Conservation (phyloP, 2,113 vertebrate species). For the Oostethus manadensis region DNA sequence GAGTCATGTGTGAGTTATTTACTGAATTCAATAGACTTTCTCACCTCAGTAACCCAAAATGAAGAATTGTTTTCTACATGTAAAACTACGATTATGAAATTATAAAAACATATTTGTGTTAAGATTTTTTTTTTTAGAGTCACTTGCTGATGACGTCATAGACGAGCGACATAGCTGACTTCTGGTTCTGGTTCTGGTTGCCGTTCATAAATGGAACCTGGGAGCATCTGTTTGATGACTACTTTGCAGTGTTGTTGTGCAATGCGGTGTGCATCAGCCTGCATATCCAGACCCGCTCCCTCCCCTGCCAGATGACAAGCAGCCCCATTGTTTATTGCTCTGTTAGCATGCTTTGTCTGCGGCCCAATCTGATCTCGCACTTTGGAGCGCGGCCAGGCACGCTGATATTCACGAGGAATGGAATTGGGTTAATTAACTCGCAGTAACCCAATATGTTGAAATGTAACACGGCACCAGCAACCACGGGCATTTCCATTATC, state of each 20-base stretch:
- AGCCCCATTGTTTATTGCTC: slow-evolving; percentile 50
- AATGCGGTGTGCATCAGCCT: not conserved
- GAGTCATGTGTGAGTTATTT: no score
- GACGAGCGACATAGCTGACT: no score
- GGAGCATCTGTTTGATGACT: not conserved
- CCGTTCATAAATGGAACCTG: no score
- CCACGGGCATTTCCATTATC: slow-evolving; percentile 65
- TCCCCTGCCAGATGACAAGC: slow-evolving; percentile 41
- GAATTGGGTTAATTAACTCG: slow-evolving; percentile 68
- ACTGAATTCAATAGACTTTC: no score
- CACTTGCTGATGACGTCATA: no score
- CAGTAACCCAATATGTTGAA: slow-evolving; percentile 64
- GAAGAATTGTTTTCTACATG: no score
- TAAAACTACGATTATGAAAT: no score
- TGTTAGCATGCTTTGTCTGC: slow-evolving; percentile 40
- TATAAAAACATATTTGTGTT: no score
- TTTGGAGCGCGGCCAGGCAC: slow-evolving; percentile 58
- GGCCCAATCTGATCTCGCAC: slow-evolving; percentile 49
- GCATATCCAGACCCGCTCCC: slow-evolving; percentile 17
- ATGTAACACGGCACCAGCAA: slow-evolving; percentile 64
- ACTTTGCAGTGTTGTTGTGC: not conserved
- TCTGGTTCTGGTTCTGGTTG: no score
- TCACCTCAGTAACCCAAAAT: no score
- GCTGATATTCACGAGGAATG: slow-evolving; percentile 60
- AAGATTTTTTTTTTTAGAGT: no score